Evolutionary conservation across 2,888 invertebrate genomes (phyloP), one percentile per base, ranked within the genome.

Genomic region (Himalopsyche tibetana): DNA sequence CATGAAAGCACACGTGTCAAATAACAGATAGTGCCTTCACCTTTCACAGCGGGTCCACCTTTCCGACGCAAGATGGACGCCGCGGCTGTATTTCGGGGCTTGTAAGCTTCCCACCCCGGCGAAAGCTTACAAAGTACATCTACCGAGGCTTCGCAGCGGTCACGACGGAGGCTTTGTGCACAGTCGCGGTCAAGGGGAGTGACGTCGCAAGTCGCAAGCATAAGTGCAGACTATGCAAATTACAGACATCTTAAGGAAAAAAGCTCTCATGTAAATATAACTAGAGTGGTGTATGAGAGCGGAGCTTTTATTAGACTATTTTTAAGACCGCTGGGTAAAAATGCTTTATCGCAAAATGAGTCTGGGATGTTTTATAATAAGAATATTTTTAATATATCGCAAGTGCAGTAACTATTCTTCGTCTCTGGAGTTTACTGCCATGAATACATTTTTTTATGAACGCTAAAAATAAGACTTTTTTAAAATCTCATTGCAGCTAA

Each of bases 221-320:
- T 63, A 63, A 63, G 63, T 63, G 84, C 85, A 84, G 84, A 85
- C 85, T 84, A 87, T 83, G 87, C 86, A 87, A 87, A 87, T 87
- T 87, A 84, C 87, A 87, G 80, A 84, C 84, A 83, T 84, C 87
- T 86, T 83, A 82, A n/a, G 82, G 80, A 56, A 85, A 86, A 87
- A 86, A 87, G 63, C 79, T 84, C 82, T 19, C 69, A 87, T 82
- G 82, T 79, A 79, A 82, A 79, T 82, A 85, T 79, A 63, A 28
- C 42, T 40, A 81, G 80, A 17, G 45, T 51, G n/a, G 19, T 84
- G 79, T 79, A 38, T 84, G 84, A 82, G 63, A 63, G 19, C 19
- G 28, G 4, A 63, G 19, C 19, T 63, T 63, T 63, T 63, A 63
- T 63, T 19, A 63, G 63, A 63, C 63, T 63, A 63, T 63, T 63